A percentile compares a stretch with the other conserved stretches of the same genome.
Conservation (phyloP, 2,797 vertebrate genomes). For the Muraenolepis orangiensis region DNA sequence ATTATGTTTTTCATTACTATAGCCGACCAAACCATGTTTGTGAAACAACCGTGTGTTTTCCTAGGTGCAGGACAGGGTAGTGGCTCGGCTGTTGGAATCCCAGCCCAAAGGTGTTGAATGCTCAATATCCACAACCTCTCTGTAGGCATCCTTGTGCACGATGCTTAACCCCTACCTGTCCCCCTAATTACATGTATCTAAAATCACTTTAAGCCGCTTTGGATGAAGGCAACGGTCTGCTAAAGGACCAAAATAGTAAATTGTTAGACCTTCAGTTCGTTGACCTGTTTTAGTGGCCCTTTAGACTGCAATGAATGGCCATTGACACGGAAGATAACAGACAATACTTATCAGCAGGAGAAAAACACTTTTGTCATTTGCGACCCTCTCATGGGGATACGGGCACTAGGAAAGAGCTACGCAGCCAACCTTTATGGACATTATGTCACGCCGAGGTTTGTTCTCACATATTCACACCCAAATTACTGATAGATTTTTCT, state of each 20-base stretch:
- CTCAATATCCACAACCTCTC: no score
- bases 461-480: neutral
- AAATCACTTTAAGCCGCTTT: no score
- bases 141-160: neutral
- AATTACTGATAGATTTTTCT: neutral
- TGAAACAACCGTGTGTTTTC: neutral
- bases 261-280: neutral
- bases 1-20: no score
- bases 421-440: neutral
- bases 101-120: neutral
- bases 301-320: neutral
- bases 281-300: neutral
- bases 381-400: neutral
- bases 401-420: neutral
- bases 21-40: neutral
- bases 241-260: neutral
- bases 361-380: neutral
- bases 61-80: neutral
- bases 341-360: neutral
- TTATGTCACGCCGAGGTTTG: neutral
- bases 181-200: no score
- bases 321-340: neutral
- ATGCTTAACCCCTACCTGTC: neutral
- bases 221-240: neutral
- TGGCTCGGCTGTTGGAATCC: neutral